Percentiles rank a stretch among this genome's conserved stretches.
phyloP scores from a whole-genome alignment of 2,797 vertebrate species.

The Cichlasoma orientale region DNA sequence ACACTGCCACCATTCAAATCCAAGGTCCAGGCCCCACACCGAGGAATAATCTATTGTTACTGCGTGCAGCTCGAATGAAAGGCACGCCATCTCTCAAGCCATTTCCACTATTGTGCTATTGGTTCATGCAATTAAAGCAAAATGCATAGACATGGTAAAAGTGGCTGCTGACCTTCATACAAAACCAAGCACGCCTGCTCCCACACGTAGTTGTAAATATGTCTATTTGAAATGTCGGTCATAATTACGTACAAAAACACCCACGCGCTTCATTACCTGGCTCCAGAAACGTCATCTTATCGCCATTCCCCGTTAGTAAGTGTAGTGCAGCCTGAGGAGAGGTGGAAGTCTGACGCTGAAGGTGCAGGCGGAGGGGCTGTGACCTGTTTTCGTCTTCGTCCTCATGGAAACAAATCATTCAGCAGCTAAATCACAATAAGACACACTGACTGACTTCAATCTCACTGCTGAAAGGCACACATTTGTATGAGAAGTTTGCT shows the following conservation, averaged over 20 bases:
- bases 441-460: constrained; percentile 62
- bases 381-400: constrained; percentile 62
- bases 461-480: constrained; percentile 79
- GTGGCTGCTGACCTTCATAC: constrained; percentile 41
- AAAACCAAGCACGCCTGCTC: constrained; percentile 28
- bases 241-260: constrained; percentile 68
- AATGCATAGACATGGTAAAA: constrained; percentile 17
- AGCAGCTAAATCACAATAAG: constrained; percentile 64
- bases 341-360: constrained; percentile 33
- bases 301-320: constrained; percentile 34
- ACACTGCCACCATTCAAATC: constrained; percentile 79
- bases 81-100: constrained; percentile 45
- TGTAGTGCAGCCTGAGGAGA: constrained; percentile 36
- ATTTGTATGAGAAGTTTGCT: constrained; percentile 84
- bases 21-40: constrained; percentile 60
- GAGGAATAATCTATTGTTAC: constrained; percentile 63
- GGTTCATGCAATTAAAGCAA: constrained; percentile 29
- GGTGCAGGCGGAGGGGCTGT: constrained; percentile 10
- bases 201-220: constrained; percentile 74
- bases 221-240: constrained; percentile 37
- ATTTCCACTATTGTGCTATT: constrained; percentile 38
- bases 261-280: constrained; percentile 64
- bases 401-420: constrained; percentile 61
- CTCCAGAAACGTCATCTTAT: constrained; percentile 43
- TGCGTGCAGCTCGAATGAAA: constrained; percentile 52